Evolutionary conservation across 30 jellyfish, hydroid and myxozoan species (phyloP).

Genomic region (Cassiopea andromeda): DNA sequence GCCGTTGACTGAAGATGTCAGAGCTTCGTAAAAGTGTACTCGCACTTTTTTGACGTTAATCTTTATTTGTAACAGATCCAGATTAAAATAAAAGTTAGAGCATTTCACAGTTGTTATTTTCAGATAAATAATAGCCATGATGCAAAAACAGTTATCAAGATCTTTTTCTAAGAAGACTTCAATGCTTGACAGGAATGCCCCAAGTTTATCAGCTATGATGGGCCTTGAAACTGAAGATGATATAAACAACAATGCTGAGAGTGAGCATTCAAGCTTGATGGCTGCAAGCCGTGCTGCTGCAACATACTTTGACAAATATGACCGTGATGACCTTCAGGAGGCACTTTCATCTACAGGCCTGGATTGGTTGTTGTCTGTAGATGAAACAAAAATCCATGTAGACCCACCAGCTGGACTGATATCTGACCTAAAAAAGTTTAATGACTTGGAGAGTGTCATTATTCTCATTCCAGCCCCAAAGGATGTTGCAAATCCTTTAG

Average conservation of each 20-base stretch:
- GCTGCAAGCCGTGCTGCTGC: slow-evolving; percentile 85
- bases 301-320: slow-evolving; percentile 77
- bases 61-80: no score
- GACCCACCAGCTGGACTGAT: slow-evolving; percentile 61
- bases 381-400: slow-evolving; percentile 60
- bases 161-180: neutral
- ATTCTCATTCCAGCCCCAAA: slow-evolving; percentile 66
- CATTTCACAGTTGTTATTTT: no score
- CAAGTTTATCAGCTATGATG: slow-evolving; percentile 53
- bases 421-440: slow-evolving; percentile 32
- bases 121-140: neutral
- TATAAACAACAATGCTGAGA: slow-evolving; percentile 1
- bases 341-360: slow-evolving; percentile 69
- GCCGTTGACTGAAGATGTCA: neutral
- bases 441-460: slow-evolving; percentile 10
- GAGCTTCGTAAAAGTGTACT: no score
- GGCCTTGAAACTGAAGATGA: slow-evolving; percentile 38
- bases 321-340: slow-evolving; percentile 61
- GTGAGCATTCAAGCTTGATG: slow-evolving; percentile 34
- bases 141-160: neutral
- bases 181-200: neutral
- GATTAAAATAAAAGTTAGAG: no score
- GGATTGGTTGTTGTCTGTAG: slow-evolving; percentile 77
- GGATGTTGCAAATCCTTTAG: slow-evolving; percentile 39
- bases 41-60: no score